Base-by-base conservation (phyloP, 1,140 invertebrate genomes). In the Ips typographus region DNA sequence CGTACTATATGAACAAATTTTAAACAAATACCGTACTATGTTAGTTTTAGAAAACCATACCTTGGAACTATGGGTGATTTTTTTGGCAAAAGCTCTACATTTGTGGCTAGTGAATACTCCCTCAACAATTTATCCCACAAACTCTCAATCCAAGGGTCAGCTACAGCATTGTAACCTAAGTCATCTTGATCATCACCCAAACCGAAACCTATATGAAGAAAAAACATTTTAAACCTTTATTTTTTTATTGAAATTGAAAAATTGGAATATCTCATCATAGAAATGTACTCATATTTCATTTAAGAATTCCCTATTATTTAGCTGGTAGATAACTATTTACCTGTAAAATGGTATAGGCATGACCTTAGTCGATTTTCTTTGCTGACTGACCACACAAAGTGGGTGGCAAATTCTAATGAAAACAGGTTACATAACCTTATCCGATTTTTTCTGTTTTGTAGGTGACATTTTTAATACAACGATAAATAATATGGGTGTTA, bases 401-500 rank as follows among this genome's bases (percentile, higher is more conserved):
- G 22, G 22, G 22, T 22, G 22, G 22, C 22, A 22, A 22, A 22
- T 22, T 22, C 22, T 22, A 22, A 22, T 22, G 22, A 22, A 22
- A 22, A 43, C 55, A 67, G 56, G 65, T 67, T 67, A 67, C 56
- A 59, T 59, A 67, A 22, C 22, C 22, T 22, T 22, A 59, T 40
- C 56, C 22, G 49, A 59, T 4, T 59, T 59, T 67, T 59, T 47
- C 58, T 59, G 47, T 67, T 67, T 67, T 43, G 56, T 67, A 67
- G 65, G 65, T 67, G 65, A 67, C 65, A 67, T 22, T 66, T 58
- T 67, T 59, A 3, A 42, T 52, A 47, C 56, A 53, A 67, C 65
- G 60, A 67, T 67, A 67, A 59, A 67, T 67, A 67, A 67, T 59
- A 67, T 59, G 4, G 37, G 52, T 59, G 37, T 49, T 67, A 67